Evolutionary conservation across 92 coral and sea anemone genomes (phyloP), one percentile per base, ranked within the genome.

Genomic region (Epizoanthus scotinus): DNA sequence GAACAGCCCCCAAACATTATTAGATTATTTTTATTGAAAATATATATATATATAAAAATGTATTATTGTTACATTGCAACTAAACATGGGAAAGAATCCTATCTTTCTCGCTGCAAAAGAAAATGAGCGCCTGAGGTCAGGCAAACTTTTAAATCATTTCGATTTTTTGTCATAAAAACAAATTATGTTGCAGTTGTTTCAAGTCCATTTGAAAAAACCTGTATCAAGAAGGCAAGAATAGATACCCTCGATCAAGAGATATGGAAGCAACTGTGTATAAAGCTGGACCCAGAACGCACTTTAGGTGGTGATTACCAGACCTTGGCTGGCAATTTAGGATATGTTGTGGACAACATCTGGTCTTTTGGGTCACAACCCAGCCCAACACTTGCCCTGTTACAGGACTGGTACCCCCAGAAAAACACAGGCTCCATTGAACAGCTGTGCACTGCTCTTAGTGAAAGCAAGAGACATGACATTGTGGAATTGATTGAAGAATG

Each of bases 401-500:
- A 15, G 34, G 14, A 26, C 22, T 71, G 78, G 78, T 71, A 27
- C 55, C n/a, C 22, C 6, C 13, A 13, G 22, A 12, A 22, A 13
- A 54, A 28, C 40, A 52, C 28, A 9, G 78, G 78, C 38, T 50
- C 78, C 12, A 53, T 71, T 71, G 59, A 19, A 52, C 78, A 71
- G 42, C 34, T 71, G 44, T 53, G 63, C 19, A 28, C 19, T 13
- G 78, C 78, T 15, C 78, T 71, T 1, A 3, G 38, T 21, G 9
- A 26, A 7, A 25, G 44, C 18, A 15, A 5, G 0, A 71, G 78
- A 71, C 2, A 0, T 0, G 78, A 71, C 20, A 42, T 29, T 25
- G 78, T 25, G 19, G 78, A 71, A 7, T 21, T 71, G 3, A 71
- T 71, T 22, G 18, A 71, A 71, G 78, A 71, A 13, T 71, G 62